Evolutionary conservation across 1,140 invertebrate species (phyloP), one percentile per base, ranked within the genome.

Genomic region (Psix sp.): DNA sequence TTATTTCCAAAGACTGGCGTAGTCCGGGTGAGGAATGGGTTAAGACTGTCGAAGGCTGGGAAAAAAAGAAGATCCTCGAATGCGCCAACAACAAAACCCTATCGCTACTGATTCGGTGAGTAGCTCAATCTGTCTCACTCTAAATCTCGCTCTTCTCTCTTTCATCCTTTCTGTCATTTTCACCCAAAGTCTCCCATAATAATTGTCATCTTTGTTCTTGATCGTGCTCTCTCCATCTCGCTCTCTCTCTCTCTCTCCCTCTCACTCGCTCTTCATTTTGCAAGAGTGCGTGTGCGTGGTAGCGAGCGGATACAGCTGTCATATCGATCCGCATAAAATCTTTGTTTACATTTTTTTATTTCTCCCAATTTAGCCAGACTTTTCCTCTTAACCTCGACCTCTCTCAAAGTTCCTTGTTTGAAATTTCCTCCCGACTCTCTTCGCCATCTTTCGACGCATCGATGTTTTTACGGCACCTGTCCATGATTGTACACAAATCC

Each of bases 1-100:
- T 98, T 89, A 94, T 94, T 86, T 95, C 94, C 18, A 95, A 95
- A 88, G 94, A 95, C 88, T 96, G 94, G 94, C 90, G 97, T 80
- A 98, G 96, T 54, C 96, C 96, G 31, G 98, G 98, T 24, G 97
- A 99, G 86, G 94, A 95, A 80, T 99, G 98, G 98, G 96, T 99
- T 11, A 97, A 98, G 89, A 98, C 96, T 21, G 92, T 95, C 74
- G 95, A 97, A 86, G 96, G 97, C 54, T 98, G 96, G 96, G 96
- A 98, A 86, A 94, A 95, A 87, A 94, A 95, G 85, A 98, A 98
- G 89, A 94, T 97, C 51, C 89, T 97, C 33, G 94, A 95, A 85
- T 94, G 93, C 81, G 91, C 91, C 42, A 87, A 87, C 78, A 85
- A 85, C 70, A 86, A 86, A 78, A 87, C 85, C 35, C 80, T 87